phyloP scores from a whole-genome alignment of 2,888 invertebrate genomes.

The Eugnorisma glareosa region DNA sequence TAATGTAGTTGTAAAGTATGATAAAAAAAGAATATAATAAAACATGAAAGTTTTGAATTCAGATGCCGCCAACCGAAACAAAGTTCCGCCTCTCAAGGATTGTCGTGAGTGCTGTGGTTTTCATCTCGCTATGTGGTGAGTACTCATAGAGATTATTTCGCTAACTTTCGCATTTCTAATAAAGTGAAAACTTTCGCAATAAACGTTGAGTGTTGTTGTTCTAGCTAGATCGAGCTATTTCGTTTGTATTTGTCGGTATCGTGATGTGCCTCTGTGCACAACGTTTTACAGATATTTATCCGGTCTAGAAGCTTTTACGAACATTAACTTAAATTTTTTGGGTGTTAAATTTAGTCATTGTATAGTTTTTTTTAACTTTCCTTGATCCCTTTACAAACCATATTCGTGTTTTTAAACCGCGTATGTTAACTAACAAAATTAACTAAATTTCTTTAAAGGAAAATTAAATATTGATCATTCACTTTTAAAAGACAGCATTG shows the following conservation, averaged over 20 bases:
- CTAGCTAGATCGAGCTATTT: constrained; percentile 51
- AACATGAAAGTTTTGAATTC: constrained; percentile 69
- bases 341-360: not conserved
- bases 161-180: constrained; percentile 72
- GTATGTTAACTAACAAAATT: not conserved
- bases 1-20: not conserved
- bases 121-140: constrained; percentile 87
- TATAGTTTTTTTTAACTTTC: not conserved
- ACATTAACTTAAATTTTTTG: constrained; percentile 9
- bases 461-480: constrained; percentile 16
- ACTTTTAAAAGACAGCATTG: constrained; percentile 4
- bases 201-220: constrained; percentile 72
- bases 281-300: constrained; percentile 36
- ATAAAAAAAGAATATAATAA: constrained; percentile 22
- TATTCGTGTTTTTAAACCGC: not conserved
- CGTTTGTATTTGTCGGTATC: constrained; percentile 44
- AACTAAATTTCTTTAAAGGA: not conserved
- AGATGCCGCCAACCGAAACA: constrained; percentile 74
- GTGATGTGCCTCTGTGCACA: constrained; percentile 23
- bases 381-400: not conserved
- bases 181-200: constrained; percentile 73
- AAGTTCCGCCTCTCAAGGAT: constrained; percentile 74
- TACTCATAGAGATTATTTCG: constrained; percentile 75
- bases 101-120: constrained; percentile 75
- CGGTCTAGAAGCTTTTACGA: constrained; percentile 24